Percentiles rank a stretch among this genome's conserved stretches.
Conservation (phyloP, 2,113 vertebrate genomes). For the Corythornis vintsioides region DNA sequence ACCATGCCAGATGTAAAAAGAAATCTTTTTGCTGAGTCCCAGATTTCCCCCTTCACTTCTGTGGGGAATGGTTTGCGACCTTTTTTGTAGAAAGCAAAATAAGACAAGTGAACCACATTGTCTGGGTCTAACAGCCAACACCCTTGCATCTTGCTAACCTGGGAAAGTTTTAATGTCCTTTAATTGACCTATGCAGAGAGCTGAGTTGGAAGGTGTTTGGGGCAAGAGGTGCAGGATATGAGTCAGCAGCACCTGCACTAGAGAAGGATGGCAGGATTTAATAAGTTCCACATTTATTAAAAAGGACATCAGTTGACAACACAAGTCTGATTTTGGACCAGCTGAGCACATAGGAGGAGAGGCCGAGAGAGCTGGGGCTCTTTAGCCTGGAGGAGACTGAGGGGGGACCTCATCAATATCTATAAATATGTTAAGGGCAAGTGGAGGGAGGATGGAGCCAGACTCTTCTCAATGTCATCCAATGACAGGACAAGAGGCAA, state of each 20-base stretch:
- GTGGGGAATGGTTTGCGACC: conserved; percentile 49
- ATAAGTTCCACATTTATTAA: neutral
- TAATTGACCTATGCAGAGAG: conserved; percentile 42
- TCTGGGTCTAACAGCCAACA: conserved; percentile 64
- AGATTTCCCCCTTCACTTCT: conserved; percentile 72
- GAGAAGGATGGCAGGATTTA: conserved; percentile 2
- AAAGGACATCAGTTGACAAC: neutral
- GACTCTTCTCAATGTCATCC: too few relatives aligned
- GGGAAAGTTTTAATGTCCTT: conserved; percentile 54
- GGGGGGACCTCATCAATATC: too few relatives aligned
- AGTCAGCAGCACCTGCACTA: conserved; percentile 62
- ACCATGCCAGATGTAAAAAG: conserved; percentile 66
- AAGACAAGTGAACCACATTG: conserved; percentile 75
- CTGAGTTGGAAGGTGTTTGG: conserved; percentile 3
- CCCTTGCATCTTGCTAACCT: conserved; percentile 51
- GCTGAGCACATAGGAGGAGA: neutral
- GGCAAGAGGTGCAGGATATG: conserved; percentile 54
- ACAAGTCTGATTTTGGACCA: neutral
- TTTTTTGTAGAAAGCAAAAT: conserved; percentile 76
- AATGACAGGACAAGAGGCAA: too few relatives aligned
- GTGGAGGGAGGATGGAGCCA: too few relatives aligned
- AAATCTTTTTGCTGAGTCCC: conserved; percentile 60
- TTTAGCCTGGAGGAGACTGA: too few relatives aligned
- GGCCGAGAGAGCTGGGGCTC: too few relatives aligned
- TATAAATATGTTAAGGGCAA: too few relatives aligned